These are phyloP conservation scores for Altica lythri DNA, from an alignment of 2,888 invertebrate genomes.

Conservation along the genomic window DNA sequence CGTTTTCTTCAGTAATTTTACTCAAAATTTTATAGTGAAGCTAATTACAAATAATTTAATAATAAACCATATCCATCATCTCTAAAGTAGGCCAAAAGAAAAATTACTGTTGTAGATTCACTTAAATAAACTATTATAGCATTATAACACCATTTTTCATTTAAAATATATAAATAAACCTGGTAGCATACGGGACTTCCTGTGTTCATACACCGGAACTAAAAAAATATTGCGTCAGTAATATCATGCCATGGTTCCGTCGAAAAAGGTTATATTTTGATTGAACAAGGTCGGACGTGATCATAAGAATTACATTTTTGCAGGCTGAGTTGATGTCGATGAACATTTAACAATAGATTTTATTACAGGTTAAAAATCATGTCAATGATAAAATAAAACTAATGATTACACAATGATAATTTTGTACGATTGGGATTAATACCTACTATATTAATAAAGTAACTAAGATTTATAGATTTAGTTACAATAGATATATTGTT, in stretches of 20 bases:
- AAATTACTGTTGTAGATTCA: too few relatives aligned
- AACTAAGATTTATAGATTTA: too few relatives aligned
- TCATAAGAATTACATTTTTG: slow-evolving; percentile 21
- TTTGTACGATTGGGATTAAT: too few relatives aligned
- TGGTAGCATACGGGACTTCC: slow-evolving; percentile 35
- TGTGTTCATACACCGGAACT: slow-evolving; percentile 36
- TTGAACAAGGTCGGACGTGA: slow-evolving; percentile 26
- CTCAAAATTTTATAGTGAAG: too few relatives aligned
- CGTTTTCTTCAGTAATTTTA: too few relatives aligned
- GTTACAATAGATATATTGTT: too few relatives aligned
- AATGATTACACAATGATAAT: neutral
- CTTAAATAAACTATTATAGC: too few relatives aligned
- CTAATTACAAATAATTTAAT: too few relatives aligned
- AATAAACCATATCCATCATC: too few relatives aligned
- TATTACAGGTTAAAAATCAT: slow-evolving; percentile 3
- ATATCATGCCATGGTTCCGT: slow-evolving; percentile 36
- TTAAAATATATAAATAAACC: neutral
- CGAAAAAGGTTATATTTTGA: slow-evolving; percentile 33
- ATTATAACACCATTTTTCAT: neutral
- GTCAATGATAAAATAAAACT: neutral
- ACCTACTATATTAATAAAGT: too few relatives aligned
- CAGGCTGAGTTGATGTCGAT: slow-evolving; percentile 14
- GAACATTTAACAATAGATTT: slow-evolving; percentile 2
- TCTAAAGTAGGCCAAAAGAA: too few relatives aligned
- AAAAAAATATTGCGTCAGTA: slow-evolving; percentile 30